Evolutionary conservation across 2,113 vertebrate species (phyloP).

Genomic region (Diphyllodes magnificus): DNA sequence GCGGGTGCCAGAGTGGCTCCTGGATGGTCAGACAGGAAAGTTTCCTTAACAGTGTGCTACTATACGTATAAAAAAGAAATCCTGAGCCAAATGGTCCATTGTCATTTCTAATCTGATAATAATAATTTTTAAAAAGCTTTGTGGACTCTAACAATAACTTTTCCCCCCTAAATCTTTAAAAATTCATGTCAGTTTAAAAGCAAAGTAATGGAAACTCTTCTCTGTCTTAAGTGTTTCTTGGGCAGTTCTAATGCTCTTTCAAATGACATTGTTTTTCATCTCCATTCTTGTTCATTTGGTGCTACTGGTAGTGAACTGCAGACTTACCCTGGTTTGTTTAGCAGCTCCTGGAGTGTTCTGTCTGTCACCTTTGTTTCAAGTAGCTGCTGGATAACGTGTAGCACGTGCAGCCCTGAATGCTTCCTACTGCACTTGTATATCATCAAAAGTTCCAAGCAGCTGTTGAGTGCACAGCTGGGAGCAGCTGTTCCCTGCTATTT

Average conservation of each 20-base stretch:
- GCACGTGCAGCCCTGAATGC: not conserved
- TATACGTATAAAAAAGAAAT: not conserved
- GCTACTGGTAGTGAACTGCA: not conserved
- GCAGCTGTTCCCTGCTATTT: not conserved
- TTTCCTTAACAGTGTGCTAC: not conserved
- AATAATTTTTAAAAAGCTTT: not conserved
- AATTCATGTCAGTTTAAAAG: not conserved
- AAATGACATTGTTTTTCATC: not conserved
- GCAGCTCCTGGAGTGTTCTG: not conserved
- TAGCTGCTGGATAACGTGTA: not conserved
- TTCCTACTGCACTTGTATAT: not conserved
- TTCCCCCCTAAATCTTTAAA: not conserved
- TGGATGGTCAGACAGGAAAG: not conserved
- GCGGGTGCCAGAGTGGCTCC: not conserved
- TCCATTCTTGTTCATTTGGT: not conserved
- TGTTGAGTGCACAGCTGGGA: not conserved
- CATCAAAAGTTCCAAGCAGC: not conserved
- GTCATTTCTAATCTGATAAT: not conserved
- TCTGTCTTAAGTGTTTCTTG: not conserved
- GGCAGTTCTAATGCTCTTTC: not conserved
- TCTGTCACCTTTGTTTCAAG: not conserved
- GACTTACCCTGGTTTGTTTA: not conserved
- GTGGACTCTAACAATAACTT: not conserved
- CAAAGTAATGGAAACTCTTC: not conserved
- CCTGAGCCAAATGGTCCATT: not conserved